Base-by-base conservation (phyloP, 2,888 invertebrate species). In the Polietes domitor region DNA sequence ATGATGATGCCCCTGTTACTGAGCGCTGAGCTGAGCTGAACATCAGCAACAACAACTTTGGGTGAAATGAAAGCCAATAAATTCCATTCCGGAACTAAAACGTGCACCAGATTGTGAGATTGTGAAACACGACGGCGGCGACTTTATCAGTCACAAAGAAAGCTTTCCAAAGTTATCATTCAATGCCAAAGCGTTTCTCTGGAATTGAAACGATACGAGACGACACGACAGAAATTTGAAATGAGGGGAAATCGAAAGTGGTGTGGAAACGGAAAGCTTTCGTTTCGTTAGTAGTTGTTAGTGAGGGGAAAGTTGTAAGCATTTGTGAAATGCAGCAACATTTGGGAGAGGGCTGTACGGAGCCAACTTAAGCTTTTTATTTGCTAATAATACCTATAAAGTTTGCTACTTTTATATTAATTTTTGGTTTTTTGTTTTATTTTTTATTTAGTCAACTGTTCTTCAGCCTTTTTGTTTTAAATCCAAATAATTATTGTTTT, bases 221-320 rank as follows among this genome's bases (percentile, higher is more conserved):
- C 43, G 76, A 19, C 12, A 76, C 71, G 53, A 32, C 9, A 2
- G 28, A 78, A 21, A 65, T 41, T 32, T 61, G 10, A 63, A 78
- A 61, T 32, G 41, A 28, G 24, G 28, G 28, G 43, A 65, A 24
- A 28, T 12, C 26, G 55, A 55, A 26, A 15, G n/a, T 32, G 26
- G 50, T 53, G 21, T 9, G 2, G 55, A 58, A 21, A 32, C 10
- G 5, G 5, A 80, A 80, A 80, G 77, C 70, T 79, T 58, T 71
- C 3, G 0, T 17, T 28, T 61, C 53, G 19, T 63, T 37, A 55
- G n/a, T n/a, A n/a, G n/a, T 76, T 63, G 28, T 12, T n/a, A 61
- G 28, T 10, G 37, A 43, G 68, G 68, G 43, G 68, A 21, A 68
- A 65, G 28, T 61, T 28, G 6, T 10, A 41, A 41, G 12, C 32